These are phyloP conservation scores for Mimumesa dahlbomi DNA, from an alignment of 2,888 invertebrate genomes.

Conservation along the genomic window DNA sequence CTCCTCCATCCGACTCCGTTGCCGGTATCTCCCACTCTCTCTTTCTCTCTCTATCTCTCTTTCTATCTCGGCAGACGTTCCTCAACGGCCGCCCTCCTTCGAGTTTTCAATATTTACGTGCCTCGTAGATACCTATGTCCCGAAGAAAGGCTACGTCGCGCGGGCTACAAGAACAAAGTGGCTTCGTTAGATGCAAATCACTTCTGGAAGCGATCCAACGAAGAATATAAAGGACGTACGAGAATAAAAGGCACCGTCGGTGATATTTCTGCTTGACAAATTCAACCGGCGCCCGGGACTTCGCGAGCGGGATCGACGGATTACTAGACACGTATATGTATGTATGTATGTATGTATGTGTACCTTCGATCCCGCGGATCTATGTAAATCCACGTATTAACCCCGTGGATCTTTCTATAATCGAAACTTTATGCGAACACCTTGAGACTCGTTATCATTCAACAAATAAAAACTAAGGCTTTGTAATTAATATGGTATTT, in stretches of 20 bases:
- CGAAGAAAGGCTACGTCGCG: slow-evolving; percentile 36
- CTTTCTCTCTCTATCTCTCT: neutral
- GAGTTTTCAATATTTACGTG: slow-evolving; percentile 55
- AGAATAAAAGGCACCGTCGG: slow-evolving; percentile 48
- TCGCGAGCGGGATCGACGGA: slow-evolving; percentile 24
- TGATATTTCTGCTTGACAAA: slow-evolving; percentile 59
- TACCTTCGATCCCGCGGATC: slow-evolving; percentile 14
- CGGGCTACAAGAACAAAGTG: slow-evolving; percentile 54
- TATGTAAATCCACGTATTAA: neutral
- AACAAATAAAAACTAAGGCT: too few species aligned
- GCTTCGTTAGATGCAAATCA: slow-evolving; percentile 67
- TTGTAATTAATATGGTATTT: too few species aligned
- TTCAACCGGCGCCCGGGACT: slow-evolving; percentile 34
- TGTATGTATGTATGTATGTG: too few species aligned
- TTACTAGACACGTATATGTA: too few species aligned
- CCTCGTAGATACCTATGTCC: slow-evolving; percentile 14
- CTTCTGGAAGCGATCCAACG: slow-evolving; percentile 61
- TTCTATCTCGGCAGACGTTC: neutral
- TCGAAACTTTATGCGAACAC: too few species aligned
- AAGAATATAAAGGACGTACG: slow-evolving; percentile 34
- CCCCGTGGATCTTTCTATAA: too few species aligned
- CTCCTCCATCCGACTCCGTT: neutral
- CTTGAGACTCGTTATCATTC: too few species aligned
- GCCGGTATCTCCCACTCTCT: neutral
- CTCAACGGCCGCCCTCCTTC: slow-evolving; percentile 7